phyloP scores from a whole-genome alignment of 2,797 vertebrate genomes.

The Hipposideros larvatus region DNA sequence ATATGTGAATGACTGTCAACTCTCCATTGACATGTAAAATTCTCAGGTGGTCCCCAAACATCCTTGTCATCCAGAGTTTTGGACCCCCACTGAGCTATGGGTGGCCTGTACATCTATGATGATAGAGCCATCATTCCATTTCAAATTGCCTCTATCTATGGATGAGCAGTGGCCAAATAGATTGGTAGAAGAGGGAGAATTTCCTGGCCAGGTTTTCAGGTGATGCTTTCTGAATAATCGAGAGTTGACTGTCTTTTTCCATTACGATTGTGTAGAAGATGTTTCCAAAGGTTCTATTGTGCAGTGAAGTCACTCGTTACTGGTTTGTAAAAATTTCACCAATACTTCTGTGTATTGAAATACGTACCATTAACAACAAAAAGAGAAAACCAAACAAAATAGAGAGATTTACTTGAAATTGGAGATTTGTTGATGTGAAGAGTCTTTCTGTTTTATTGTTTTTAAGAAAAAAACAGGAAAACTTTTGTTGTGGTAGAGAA shows the following conservation, averaged over 20 bases:
- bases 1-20: not conserved
- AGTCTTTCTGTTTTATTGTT: conserved; percentile 37
- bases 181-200: not conserved
- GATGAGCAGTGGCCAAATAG: not conserved
- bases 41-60: not conserved
- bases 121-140: not conserved
- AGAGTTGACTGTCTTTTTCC: not conserved
- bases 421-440: conserved; percentile 12
- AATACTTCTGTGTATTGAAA: not conserved
- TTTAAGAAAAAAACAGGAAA: conserved; percentile 31
- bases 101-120: not conserved
- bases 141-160: not conserved
- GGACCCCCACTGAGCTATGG: not conserved
- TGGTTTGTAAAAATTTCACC: conserved; percentile 39
- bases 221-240: not conserved
- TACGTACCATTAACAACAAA: conserved; percentile 24
- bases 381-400: not conserved
- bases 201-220: not conserved
- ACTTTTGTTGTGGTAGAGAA: not conserved
- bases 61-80: not conserved
- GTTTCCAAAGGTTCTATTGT: not conserved
- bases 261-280: not conserved
- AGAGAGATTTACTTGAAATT: conserved; percentile 53
- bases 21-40: not conserved
- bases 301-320: not conserved